A percentile compares a stretch with the other conserved stretches of the same genome.
Conservation (phyloP, 2,797 vertebrate species). For the Artibeus lituratus region DNA sequence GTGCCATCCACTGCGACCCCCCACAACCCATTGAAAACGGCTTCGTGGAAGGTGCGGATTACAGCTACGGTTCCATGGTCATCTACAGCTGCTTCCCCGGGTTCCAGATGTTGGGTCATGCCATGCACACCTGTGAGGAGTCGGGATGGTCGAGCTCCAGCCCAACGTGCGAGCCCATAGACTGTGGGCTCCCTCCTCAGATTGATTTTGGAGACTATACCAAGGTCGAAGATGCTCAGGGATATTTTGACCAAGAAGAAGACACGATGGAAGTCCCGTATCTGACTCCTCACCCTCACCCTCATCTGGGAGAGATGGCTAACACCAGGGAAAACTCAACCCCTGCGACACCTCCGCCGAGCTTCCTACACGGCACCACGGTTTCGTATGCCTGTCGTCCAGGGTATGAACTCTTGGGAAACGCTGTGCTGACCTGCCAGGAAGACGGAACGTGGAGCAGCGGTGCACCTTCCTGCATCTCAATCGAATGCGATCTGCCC, state of each 20-base stretch:
- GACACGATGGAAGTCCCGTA: slow-evolving; percentile 63
- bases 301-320: neutral
- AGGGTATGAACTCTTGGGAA: slow-evolving; percentile 90
- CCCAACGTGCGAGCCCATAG: slow-evolving; percentile 89
- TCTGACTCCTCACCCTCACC: slow-evolving; percentile 62
- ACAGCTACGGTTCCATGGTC: slow-evolving; percentile 94
- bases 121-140: slow-evolving; percentile 95
- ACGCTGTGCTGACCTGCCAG: slow-evolving; percentile 87
- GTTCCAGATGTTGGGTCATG: slow-evolving; percentile 92
- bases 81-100: slow-evolving; percentile 98
- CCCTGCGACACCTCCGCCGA: slow-evolving; percentile 79
- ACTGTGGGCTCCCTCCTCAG: slow-evolving; percentile 97
- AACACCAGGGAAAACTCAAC: slow-evolving; percentile 59
- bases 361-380: slow-evolving; percentile 89
- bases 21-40: slow-evolving; percentile 94
- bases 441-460: slow-evolving; percentile 96
- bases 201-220: slow-evolving; percentile 95
- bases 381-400: slow-evolving; percentile 90
- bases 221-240: slow-evolving; percentile 79
- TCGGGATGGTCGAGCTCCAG: slow-evolving; percentile 92
- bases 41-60: slow-evolving; percentile 96
- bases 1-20: slow-evolving; percentile 89
- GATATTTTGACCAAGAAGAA: slow-evolving; percentile 65
- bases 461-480: slow-evolving; percentile 90
- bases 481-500: slow-evolving; percentile 89